Conservation (phyloP, 2,797 vertebrate species). For the Notamacropus eugenii region DNA sequence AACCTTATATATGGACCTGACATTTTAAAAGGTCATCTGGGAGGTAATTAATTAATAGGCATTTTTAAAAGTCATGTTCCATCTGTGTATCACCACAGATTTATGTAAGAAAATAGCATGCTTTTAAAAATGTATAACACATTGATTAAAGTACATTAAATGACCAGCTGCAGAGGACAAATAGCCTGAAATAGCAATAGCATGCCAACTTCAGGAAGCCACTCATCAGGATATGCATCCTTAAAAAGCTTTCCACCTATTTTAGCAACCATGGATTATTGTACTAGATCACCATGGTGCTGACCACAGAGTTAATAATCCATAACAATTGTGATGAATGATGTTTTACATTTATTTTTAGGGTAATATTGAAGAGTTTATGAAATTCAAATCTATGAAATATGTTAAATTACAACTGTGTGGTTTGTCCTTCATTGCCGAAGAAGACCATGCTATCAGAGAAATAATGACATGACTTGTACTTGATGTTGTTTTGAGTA, state of each 20-base stretch:
- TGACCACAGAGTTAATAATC: background rate
- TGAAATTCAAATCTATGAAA: background rate
- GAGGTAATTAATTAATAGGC: background rate
- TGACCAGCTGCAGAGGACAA: rapidly evolving
- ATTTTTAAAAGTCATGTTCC: background rate
- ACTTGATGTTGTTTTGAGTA: too few species aligned
- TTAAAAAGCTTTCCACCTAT: background rate
- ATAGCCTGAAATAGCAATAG: background rate
- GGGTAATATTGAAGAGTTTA: background rate
- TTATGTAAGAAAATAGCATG: background rate
- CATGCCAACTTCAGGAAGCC: background rate
- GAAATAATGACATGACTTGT: too few species aligned
- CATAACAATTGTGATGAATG: rapidly evolving
- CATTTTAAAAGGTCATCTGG: background rate
- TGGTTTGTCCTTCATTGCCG: too few species aligned
- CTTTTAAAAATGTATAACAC: background rate
- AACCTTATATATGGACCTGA: background rate
- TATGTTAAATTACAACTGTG: background rate
- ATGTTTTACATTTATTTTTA: background rate
- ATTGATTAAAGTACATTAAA: background rate
- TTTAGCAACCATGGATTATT: background rate
- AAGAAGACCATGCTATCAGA: too few species aligned
- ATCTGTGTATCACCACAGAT: background rate
- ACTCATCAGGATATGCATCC: background rate
- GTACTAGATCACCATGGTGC: too few species aligned